A percentile compares a stretch with the other conserved stretches of the same genome.
These are phyloP conservation scores for Colinus virginianus DNA, from an alignment of 2,113 vertebrate genomes.

Conservation along the genomic window DNA sequence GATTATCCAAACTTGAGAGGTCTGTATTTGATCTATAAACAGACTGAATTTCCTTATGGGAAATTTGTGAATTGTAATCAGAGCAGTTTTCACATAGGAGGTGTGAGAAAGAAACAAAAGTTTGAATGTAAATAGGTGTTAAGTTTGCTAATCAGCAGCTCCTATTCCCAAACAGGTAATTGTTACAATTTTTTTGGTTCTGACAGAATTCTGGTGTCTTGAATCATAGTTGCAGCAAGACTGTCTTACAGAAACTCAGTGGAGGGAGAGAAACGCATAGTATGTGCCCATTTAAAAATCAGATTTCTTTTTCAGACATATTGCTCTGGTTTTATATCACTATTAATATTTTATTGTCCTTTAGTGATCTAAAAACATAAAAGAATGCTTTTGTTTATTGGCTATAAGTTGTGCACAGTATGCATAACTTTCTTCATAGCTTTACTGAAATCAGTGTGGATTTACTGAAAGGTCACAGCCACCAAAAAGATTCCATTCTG, in stretches of 20 bases:
- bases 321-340: conserved; percentile 37
- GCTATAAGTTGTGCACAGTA: background rate
- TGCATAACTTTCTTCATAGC: conserved; percentile 38
- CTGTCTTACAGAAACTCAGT: background rate
- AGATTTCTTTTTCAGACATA: conserved; percentile 10
- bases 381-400: conserved; percentile 52
- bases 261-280: background rate
- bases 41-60: background rate
- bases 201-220: background rate
- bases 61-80: background rate
- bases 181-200: conserved; percentile 21
- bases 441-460: conserved; percentile 51
- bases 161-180: background rate
- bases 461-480: conserved; percentile 38
- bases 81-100: background rate
- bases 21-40: background rate
- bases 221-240: background rate
- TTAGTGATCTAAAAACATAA: conserved; percentile 3
- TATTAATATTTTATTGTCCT: conserved; percentile 61
- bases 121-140: background rate
- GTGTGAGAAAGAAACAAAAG: background rate
- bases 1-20: background rate
- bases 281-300: conserved; percentile 42
- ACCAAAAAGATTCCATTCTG: conserved; percentile 14
- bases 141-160: background rate